phyloP scores from a whole-genome alignment of 2,888 invertebrate genomes.

The Tridacna gigas region DNA sequence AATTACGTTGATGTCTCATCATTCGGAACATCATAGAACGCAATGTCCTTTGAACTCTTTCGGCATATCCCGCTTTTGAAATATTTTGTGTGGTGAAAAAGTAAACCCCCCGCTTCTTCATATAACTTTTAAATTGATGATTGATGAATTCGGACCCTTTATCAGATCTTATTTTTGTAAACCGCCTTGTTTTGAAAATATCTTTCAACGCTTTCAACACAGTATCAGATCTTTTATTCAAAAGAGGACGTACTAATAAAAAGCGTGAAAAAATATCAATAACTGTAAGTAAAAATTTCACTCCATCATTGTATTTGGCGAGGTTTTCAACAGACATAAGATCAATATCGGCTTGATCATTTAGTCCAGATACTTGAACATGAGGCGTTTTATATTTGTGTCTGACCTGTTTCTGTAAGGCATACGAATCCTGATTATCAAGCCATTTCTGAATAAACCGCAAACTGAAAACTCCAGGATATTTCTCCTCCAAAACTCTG shows the following conservation, averaged over 20 bases:
- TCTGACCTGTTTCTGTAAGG: conserved; percentile 42
- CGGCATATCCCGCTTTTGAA: conserved; percentile 46
- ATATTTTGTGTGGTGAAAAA: conserved; percentile 39
- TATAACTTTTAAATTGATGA: conserved; percentile 37
- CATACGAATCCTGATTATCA: conserved; percentile 49
- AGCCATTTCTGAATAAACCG: conserved; percentile 41
- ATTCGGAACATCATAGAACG: conserved; percentile 48
- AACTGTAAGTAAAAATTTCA: conserved; percentile 42
- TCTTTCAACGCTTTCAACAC: conserved; percentile 49
- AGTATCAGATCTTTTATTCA: conserved; percentile 36
- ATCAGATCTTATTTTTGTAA: conserved; percentile 42
- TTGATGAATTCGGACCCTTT: conserved; percentile 53
- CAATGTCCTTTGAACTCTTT: conserved; percentile 42
- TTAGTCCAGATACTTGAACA: conserved; percentile 45
- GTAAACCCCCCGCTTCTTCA: conserved; percentile 45
- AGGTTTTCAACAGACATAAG: conserved; percentile 48
- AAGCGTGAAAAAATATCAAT: conserved; percentile 58
- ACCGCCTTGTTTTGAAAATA: conserved; percentile 26
- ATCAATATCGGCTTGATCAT: conserved; percentile 53
- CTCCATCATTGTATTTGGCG: conserved; percentile 45
- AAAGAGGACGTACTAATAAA: conserved; percentile 37
- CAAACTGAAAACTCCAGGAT: conserved; percentile 41
- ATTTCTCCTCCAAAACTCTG: conserved; percentile 33
- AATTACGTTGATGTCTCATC: conserved; percentile 46
- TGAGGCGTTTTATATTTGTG: conserved; percentile 47